phyloP scores from a whole-genome alignment of 2,888 invertebrate species.

The Lymantria dispar region DNA sequence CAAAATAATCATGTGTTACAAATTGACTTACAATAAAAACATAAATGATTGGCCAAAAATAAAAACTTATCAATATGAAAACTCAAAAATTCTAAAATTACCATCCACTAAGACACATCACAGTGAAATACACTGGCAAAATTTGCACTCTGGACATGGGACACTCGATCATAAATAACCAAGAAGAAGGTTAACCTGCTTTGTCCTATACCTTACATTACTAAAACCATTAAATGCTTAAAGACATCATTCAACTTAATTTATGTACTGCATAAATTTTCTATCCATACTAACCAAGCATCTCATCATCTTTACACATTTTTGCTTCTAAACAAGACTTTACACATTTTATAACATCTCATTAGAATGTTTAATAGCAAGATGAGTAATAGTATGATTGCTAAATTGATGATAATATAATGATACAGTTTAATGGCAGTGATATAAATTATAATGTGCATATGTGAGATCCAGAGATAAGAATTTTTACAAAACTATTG shows the following conservation, averaged over 20 bases:
- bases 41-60: slow-evolving; percentile 18
- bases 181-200: background rate
- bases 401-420: background rate
- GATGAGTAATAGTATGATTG: background rate
- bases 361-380: background rate
- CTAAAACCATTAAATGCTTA: background rate
- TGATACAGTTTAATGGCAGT: slow-evolving; percentile 8
- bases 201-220: background rate
- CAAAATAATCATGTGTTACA: slow-evolving; percentile 16
- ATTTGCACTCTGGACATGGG: background rate
- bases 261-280: slow-evolving; percentile 7
- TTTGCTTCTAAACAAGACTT: slow-evolving; percentile 5
- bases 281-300: slow-evolving; percentile 13
- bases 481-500: background rate
- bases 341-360: background rate
- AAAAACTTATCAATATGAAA: slow-evolving; percentile 4
- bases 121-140: background rate
- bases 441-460: slow-evolving; percentile 7
- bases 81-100: background rate
- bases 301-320: slow-evolving; percentile 9
- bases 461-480: slow-evolving; percentile 7
- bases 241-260: slow-evolving; percentile 13
- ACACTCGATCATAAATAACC: background rate
- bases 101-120: slow-evolving; percentile 5
- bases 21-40: slow-evolving; percentile 15